Percentiles rank a stretch among this genome's conserved stretches.
Conservation (phyloP, 2,113 vertebrate species). For the Phoenicopterus ruber region DNA sequence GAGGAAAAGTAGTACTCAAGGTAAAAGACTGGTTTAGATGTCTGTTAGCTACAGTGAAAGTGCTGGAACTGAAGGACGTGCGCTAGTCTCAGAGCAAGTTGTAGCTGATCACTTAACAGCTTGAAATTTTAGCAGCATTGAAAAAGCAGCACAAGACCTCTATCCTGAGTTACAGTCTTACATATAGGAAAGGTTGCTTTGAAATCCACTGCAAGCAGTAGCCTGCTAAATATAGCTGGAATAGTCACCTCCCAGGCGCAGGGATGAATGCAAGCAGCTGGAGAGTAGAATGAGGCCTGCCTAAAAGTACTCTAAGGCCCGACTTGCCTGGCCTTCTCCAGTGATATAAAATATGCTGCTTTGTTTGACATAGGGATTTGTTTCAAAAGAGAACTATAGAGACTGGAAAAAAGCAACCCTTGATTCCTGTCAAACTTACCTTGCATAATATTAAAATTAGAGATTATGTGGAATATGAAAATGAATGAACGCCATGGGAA, state of each 20-base stretch:
- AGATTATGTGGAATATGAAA: background rate
- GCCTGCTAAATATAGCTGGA: background rate
- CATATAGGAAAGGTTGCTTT: background rate
- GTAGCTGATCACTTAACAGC: background rate
- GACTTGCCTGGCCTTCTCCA: background rate
- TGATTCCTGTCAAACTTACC: background rate
- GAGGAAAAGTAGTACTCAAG: background rate
- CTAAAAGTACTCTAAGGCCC: background rate
- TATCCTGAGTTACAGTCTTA: background rate
- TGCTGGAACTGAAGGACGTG: background rate
- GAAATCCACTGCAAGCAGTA: background rate
- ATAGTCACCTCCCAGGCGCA: background rate
- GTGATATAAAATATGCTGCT: background rate
- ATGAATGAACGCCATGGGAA: background rate
- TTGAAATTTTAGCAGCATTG: background rate
- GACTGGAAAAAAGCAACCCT: background rate
- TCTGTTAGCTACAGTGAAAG: background rate
- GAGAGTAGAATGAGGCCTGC: background rate
- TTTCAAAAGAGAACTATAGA: background rate
- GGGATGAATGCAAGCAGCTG: fast-evolving
- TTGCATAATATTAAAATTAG: background rate
- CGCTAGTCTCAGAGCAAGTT: background rate
- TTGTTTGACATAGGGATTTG: background rate
- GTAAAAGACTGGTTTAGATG: background rate
- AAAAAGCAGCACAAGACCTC: background rate